phyloP scores from a whole-genome alignment of 2,888 invertebrate genomes.

The Pardosa pseudoannulata region DNA sequence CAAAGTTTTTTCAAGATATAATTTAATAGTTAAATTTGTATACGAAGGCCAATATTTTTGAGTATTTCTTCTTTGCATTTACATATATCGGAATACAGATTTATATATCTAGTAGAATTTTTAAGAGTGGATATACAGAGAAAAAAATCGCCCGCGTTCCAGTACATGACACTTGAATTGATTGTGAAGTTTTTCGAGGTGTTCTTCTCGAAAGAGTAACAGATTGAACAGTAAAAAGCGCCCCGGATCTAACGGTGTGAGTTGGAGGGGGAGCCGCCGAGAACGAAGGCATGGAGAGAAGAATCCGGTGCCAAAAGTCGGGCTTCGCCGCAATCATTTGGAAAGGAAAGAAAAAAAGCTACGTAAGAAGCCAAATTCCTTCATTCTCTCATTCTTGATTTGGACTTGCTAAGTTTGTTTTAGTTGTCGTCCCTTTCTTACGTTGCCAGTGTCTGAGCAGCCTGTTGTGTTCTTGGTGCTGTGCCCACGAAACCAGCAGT shows the following conservation, averaged over 20 bases:
- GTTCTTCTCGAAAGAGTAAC: neutral
- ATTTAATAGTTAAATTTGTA: no score
- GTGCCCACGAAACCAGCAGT: constrained; percentile 10
- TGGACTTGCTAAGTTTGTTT: constrained; percentile 47
- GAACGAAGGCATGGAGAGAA: constrained; percentile 2
- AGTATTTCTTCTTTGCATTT: no score
- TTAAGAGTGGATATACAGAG: no score
- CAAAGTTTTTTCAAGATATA: no score
- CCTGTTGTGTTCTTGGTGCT: constrained; percentile 44
- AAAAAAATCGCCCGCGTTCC: no score
- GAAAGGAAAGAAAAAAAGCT: constrained; percentile 30
- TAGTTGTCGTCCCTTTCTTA: constrained; percentile 30
- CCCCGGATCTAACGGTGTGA: constrained; percentile 15
- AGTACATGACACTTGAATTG: neutral
- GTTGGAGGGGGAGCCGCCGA: constrained; percentile 11
- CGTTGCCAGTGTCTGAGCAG: constrained; percentile 32
- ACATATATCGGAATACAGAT: no score
- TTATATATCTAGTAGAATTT: no score
- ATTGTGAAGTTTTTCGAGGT: neutral
- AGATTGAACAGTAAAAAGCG: neutral
- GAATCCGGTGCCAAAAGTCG: constrained; percentile 58
- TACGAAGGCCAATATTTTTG: no score
- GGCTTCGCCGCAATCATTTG: constrained; percentile 56
- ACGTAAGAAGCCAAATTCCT: constrained; percentile 44
- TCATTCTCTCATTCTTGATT: constrained; percentile 58